Base-by-base conservation (phyloP, 2,113 vertebrate genomes). In the Chunga burmeisteri region DNA sequence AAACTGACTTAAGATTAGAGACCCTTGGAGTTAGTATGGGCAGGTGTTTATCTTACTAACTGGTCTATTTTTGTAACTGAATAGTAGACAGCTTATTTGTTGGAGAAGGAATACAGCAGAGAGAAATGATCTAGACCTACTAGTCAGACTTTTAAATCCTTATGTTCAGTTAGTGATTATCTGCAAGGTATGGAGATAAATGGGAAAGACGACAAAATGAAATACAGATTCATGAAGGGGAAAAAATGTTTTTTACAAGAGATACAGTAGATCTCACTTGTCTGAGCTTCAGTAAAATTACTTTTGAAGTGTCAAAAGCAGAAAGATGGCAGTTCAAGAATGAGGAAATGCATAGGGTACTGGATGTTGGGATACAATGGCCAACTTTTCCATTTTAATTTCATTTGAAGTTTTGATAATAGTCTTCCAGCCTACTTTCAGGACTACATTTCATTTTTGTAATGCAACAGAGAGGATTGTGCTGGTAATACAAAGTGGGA, bases 341-440 rank as follows among this genome's bases (percentile, higher is more conserved):
- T 1, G 4, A 86, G 44, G 58, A 74, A 66, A 40, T 44, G 8
- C 0, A 0, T 72, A 50, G 13, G 16, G 7, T 38, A 7, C 32
- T 50, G 20, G 15, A 32, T 88, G 26, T 9, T 58, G 19, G n/a
- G 44, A 16, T 89, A n/a, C 17, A 55, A 40, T 36, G 10, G 36
- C 13, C 3, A 2, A 17, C 0, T 0, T 46, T 83, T 80, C 25
- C 17, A 11, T 79, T 88, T 73, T 55, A 10, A n/a, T 61, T 91
- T 88, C 17, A 15, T 12, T 30, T 92, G 55, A 58, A 32, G 6
- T 83, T 86, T 68, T 65, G 10, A 2, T 84, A 23, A 34, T 8
- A 44, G 32, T 83, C 30, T 75, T 49, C 34, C 0, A 67, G 38
- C 56, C 88, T 71, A 42, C 32, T 67, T 96, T 55, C 32, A 59